Conservation (phyloP, 2,888 invertebrate genomes). For the Drosophila stalkeri region DNA sequence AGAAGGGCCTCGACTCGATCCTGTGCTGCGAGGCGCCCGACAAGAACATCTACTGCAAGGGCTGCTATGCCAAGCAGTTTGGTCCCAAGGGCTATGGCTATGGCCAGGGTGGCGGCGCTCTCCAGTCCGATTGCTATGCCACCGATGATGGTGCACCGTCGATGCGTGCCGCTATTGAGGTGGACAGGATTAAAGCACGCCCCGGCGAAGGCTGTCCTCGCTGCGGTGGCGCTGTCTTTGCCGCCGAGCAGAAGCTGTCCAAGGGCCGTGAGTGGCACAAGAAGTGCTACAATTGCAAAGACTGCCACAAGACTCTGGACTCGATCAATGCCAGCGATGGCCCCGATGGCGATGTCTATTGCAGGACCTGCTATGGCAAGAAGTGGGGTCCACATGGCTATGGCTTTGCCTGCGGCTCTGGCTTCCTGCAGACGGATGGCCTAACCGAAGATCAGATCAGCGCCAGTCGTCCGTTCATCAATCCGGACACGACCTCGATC, state of each 20-base stretch:
- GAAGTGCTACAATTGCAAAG: slow-evolving; percentile 96
- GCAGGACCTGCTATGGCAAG: slow-evolving; percentile 98
- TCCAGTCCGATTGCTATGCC: slow-evolving; percentile 94
- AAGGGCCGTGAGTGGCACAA: slow-evolving; percentile 96
- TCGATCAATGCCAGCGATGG: slow-evolving; percentile 98
- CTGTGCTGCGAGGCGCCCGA: slow-evolving; percentile 97
- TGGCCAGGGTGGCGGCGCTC: slow-evolving; percentile 97
- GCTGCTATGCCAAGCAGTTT: slow-evolving; percentile 98
- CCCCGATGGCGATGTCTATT: slow-evolving; percentile 96
- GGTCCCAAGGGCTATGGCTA: slow-evolving; percentile 99
- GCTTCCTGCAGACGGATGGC: slow-evolving; percentile 96
- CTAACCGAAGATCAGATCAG: slow-evolving; percentile 94
- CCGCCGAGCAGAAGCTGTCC: slow-evolving; percentile 96
- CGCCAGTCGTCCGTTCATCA: slow-evolving; percentile 91
- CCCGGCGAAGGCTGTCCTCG: slow-evolving; percentile 95
- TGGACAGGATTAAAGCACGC: slow-evolving; percentile 91
- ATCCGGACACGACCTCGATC: slow-evolving; percentile 94
- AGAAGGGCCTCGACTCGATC: slow-evolving; percentile 94
- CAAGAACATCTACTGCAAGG: slow-evolving; percentile 98
- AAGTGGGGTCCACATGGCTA: slow-evolving; percentile 99
- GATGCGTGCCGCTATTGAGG: slow-evolving; percentile 91
- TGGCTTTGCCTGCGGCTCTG: slow-evolving; percentile 97
- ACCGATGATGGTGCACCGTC: slow-evolving; percentile 86
- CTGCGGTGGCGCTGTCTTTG: slow-evolving; percentile 95
- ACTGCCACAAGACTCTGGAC: slow-evolving; percentile 97